A percentile compares a stretch with the other conserved stretches of the same genome.
These are phyloP conservation scores for Agelastica alni DNA, from an alignment of 2,888 invertebrate genomes.

Conservation along the genomic window DNA sequence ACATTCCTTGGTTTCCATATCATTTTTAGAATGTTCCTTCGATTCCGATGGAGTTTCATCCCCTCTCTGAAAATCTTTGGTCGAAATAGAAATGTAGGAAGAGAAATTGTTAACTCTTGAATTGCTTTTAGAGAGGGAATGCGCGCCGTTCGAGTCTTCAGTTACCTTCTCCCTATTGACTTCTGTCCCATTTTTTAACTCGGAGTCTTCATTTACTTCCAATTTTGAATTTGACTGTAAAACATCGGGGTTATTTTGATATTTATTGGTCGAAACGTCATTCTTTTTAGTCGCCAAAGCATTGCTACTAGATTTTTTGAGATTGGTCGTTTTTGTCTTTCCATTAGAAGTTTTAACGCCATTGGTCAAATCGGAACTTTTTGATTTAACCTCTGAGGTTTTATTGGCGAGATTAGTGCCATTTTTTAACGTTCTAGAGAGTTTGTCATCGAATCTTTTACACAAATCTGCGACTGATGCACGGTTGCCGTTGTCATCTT, in stretches of 20 bases:
- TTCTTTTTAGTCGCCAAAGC: constrained; percentile 26
- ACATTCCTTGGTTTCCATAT: constrained; percentile 35
- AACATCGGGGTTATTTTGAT: constrained; percentile 38
- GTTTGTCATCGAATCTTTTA: constrained; percentile 60
- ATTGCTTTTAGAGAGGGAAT: constrained; percentile 26
- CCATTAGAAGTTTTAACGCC: constrained; percentile 16
- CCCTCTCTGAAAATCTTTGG: constrained; percentile 56
- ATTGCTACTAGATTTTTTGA: constrained; percentile 31
- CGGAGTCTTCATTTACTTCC: constrained; percentile 34
- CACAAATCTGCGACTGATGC: constrained; percentile 64
- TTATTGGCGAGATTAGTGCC: constrained; percentile 38
- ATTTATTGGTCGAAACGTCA: constrained; percentile 29
- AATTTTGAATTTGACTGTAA: constrained; percentile 38
- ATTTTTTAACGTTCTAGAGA: constrained; percentile 40
- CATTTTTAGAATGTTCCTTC: constrained; percentile 33
- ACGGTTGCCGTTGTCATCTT: constrained; percentile 65
- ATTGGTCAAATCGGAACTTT: constrained; percentile 21
- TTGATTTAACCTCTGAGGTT: constrained; percentile 20
- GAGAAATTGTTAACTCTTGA: constrained; percentile 62
- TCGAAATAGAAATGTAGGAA: constrained; percentile 66
- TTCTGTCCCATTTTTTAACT: constrained; percentile 31
- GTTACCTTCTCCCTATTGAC: constrained; percentile 30
- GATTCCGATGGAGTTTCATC: constrained; percentile 44
- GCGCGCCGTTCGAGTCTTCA: constrained; percentile 8
- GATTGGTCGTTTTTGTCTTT: constrained; percentile 22